Evolutionary conservation across 2,888 invertebrate species (phyloP).

Genomic region (Serripes groenlandicus): DNA sequence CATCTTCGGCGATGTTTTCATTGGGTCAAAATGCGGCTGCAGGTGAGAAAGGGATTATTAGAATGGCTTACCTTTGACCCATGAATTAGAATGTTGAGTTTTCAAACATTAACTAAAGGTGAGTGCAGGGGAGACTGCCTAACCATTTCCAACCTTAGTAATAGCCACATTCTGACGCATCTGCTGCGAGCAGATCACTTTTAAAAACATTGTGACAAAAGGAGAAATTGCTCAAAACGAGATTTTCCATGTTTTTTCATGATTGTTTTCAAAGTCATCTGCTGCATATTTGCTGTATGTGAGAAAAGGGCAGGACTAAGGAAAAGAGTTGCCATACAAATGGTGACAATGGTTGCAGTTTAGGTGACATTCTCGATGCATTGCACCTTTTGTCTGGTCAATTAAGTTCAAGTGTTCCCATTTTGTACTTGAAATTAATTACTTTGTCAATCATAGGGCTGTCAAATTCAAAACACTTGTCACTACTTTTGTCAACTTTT

Average conservation of each 20-base stretch:
- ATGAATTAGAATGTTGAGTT: no score
- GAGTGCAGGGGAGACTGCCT: no score
- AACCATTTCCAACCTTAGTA: no score
- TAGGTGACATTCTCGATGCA: background rate
- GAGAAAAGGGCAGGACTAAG: background rate
- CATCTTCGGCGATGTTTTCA: no score
- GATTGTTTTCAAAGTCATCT: background rate
- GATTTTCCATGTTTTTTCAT: background rate
- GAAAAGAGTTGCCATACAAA: background rate
- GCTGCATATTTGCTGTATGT: background rate
- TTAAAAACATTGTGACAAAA: background rate
- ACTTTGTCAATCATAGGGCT: conserved; percentile 7
- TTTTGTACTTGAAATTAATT: conserved; percentile 17
- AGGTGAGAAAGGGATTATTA: no score
- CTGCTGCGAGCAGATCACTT: no score
- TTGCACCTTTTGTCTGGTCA: background rate
- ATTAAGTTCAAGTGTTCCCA: conserved; percentile 1
- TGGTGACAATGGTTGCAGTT: background rate
- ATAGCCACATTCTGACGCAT: no score
- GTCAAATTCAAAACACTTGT: conserved; percentile 1
- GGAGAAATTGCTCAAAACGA: background rate
- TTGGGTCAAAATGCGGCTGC: no score
- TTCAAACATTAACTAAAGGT: no score
- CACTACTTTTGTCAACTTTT: background rate
- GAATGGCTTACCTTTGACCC: no score